Base-by-base conservation (phyloP, 2,888 invertebrate genomes). In the Chymomyza caudatula region DNA sequence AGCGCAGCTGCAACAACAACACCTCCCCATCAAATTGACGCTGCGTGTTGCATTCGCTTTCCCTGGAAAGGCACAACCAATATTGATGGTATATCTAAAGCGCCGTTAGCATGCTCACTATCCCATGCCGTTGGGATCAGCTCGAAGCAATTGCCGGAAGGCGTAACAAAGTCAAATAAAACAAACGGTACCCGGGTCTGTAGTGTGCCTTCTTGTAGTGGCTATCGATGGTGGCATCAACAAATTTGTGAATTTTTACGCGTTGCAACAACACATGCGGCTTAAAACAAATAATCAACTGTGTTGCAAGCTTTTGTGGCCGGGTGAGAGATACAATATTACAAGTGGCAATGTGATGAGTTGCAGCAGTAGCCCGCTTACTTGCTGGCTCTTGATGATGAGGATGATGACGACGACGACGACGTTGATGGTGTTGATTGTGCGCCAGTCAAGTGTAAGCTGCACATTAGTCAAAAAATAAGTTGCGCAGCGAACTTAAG, bases 381-480 rank as follows among this genome's bases (percentile, higher is more conserved):
- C 44, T 60, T 62, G 61, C 66, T 71, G 71, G 70, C 66, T 49
- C 1, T 19, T 49, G n/a, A 15, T 54, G 44, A 44, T 5, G 44
- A 25, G 2, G 43, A 19, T 42, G 56, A 51, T 51, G 51, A 54
- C 19, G 51, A 51, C 20, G 51, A 51, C 20, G 51, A 51, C 19
- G 51, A 51, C 51, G 56, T 19, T 72, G 85, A 83, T 81, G 86
- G 86, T 81, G 81, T 84, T 81, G 81, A 81, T 81, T 81, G 85
- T 84, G 86, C 84, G 81, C 78, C 81, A 85, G 84, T 84, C 84
- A 81, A 85, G 81, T 85, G 84, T 81, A 85, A 85, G 81, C 84
- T 81, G 85, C 77, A 80, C 80, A 80, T 80, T 81, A 85, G 86
- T 85, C 86, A 85, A 85, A 83, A 76, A 75, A 75, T 65, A 74